A percentile compares a stretch with the other conserved stretches of the same genome.
phyloP scores from a whole-genome alignment of 2,797 vertebrate species.

The Helostoma temminkii region DNA sequence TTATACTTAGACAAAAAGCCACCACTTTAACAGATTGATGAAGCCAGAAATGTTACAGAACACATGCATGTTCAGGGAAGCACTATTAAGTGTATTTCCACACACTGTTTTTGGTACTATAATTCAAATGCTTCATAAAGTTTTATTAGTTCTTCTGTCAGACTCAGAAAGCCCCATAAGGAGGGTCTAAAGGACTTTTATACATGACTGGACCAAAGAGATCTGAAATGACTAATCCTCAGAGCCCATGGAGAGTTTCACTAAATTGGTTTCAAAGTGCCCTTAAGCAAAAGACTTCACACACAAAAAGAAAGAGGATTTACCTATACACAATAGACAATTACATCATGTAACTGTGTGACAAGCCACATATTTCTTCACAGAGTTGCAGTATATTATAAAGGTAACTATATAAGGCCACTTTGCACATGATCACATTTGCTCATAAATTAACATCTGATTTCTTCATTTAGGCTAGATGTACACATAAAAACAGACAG shows the following conservation, averaged over 20 bases:
- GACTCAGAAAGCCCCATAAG: conserved; percentile 22
- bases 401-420: conserved; percentile 14
- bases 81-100: neutral
- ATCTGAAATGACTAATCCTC: conserved; percentile 37
- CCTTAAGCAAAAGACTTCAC: neutral
- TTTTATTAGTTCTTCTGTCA: conserved; percentile 26
- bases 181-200: conserved; percentile 1
- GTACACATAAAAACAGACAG: neutral
- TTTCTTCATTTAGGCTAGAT: neutral
- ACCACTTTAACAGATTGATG: too few species aligned
- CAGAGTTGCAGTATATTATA: conserved; percentile 30
- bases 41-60: too few species aligned
- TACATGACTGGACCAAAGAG: conserved; percentile 7
- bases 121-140: conserved; percentile 6
- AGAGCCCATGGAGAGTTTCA: conserved; percentile 3
- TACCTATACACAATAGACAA: conserved; percentile 9
- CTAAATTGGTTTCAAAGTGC: neutral
- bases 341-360: conserved; percentile 20
- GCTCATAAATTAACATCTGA: neutral
- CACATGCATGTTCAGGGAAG: neutral
- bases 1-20: too few species aligned
- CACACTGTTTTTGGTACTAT: neutral
- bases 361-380: neutral
- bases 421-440: neutral
- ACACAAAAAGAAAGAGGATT: conserved; percentile 17